A percentile compares a stretch with the other conserved stretches of the same genome.
These are phyloP conservation scores for Prostheceraeus crozeri DNA, from an alignment of 2,888 invertebrate species.

Conservation along the genomic window DNA sequence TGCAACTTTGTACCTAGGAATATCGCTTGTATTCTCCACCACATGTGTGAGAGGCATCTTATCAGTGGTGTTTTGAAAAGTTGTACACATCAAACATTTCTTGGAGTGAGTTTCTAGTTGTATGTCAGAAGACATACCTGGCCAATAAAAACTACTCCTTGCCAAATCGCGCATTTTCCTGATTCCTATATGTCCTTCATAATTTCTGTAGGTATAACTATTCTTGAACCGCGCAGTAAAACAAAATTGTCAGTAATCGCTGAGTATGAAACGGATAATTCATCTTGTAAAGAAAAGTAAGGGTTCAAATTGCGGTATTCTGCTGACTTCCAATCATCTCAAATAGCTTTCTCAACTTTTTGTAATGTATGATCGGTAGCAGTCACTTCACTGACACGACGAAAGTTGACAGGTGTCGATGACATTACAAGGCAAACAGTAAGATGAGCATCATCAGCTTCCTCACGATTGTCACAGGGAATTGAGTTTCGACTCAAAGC, in stretches of 20 bases:
- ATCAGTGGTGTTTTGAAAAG: background rate
- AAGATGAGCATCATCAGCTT: conserved; percentile 22
- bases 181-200: conserved; percentile 8
- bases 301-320: too few relatives aligned
- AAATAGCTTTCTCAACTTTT: too few relatives aligned
- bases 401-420: too few relatives aligned
- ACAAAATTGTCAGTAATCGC: too few relatives aligned
- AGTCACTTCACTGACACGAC: too few relatives aligned
- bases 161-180: background rate
- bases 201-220: too few relatives aligned
- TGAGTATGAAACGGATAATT: too few relatives aligned
- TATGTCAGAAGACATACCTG: conserved; percentile 7
- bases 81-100: background rate
- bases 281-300: too few relatives aligned
- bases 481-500: conserved; percentile 17
- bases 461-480: conserved; percentile 18
- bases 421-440: too few relatives aligned
- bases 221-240: too few relatives aligned
- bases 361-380: too few relatives aligned
- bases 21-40: background rate
- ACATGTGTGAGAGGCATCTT: background rate
- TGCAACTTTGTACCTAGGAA: background rate
- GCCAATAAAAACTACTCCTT: conserved; percentile 5
- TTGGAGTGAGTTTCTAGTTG: background rate
- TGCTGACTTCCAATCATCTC: too few relatives aligned